phyloP scores from a whole-genome alignment of 2,797 vertebrate genomes.

The Pseudochaenichthys georgianus region DNA sequence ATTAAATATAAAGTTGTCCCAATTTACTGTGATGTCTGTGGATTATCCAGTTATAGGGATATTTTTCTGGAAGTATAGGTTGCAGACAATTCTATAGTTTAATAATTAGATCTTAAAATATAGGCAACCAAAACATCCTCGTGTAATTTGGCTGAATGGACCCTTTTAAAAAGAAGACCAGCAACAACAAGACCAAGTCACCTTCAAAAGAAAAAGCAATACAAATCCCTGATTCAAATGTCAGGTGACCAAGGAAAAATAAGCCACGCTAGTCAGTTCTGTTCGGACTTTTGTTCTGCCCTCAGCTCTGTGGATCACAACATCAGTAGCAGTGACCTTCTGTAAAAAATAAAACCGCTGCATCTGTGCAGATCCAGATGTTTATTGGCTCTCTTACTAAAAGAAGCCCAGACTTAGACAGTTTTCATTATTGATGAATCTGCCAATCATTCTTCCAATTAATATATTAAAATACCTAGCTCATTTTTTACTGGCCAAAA shows the following conservation, averaged over 20 bases:
- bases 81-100: neutral
- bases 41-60: neutral
- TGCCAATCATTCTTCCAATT: neutral
- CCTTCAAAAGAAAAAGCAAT: neutral
- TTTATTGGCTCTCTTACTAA: no score
- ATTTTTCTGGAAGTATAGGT: neutral
- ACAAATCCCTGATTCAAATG: neutral
- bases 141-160: neutral
- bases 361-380: neutral
- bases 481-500: neutral
- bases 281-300: conserved; percentile 9
- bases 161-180: neutral
- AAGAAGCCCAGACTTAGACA: no score
- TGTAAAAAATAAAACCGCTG: neutral
- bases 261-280: conserved; percentile 1
- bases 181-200: conserved; percentile 4
- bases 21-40: neutral
- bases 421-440: neutral
- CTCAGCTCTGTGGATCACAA: neutral
- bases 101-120: neutral
- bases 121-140: neutral
- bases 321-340: conserved; percentile 3
- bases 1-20: neutral
- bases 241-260: neutral
- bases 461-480: neutral